phyloP scores from a whole-genome alignment of 2,888 invertebrate species.

The Eristalis tenax region DNA sequence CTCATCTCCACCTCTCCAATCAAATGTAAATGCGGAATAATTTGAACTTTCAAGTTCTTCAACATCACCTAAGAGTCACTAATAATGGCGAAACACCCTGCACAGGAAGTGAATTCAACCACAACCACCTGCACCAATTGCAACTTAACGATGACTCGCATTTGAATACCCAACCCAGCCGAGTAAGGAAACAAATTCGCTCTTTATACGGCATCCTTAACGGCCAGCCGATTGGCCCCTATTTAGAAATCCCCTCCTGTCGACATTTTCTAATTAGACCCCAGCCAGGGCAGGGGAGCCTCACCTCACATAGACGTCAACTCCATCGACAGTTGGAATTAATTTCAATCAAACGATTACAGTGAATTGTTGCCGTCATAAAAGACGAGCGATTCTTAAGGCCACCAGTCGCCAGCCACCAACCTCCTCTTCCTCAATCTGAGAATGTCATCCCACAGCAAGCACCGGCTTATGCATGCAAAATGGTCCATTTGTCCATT shows the following conservation, averaged over 20 bases:
- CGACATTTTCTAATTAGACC: constrained; percentile 1
- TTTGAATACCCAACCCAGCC: background rate
- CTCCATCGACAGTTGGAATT: constrained; percentile 36
- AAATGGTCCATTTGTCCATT: constrained; percentile 67
- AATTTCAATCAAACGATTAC: constrained; percentile 65
- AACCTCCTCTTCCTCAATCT: background rate
- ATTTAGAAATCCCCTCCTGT: background rate
- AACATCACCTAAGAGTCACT: too few species aligned
- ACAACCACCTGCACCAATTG: background rate
- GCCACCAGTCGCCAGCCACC: background rate
- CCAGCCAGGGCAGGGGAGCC: background rate
- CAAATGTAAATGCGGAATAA: too few species aligned
- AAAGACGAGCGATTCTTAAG: constrained; percentile 40
- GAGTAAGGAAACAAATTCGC: background rate
- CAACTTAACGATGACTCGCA: background rate
- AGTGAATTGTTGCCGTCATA: constrained; percentile 47
- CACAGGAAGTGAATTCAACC: background rate
- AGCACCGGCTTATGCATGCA: constrained; percentile 55
- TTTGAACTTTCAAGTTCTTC: too few species aligned
- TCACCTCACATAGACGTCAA: constrained; percentile 19
- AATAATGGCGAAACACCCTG: background rate
- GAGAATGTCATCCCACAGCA: constrained; percentile 50
- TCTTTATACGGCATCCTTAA: background rate
- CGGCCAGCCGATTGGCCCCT: background rate
- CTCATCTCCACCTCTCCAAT: too few species aligned